Evolutionary conservation across 2,888 invertebrate genomes (phyloP), one percentile per base, ranked within the genome.

Genomic region (Drosophila antonietae): DNA sequence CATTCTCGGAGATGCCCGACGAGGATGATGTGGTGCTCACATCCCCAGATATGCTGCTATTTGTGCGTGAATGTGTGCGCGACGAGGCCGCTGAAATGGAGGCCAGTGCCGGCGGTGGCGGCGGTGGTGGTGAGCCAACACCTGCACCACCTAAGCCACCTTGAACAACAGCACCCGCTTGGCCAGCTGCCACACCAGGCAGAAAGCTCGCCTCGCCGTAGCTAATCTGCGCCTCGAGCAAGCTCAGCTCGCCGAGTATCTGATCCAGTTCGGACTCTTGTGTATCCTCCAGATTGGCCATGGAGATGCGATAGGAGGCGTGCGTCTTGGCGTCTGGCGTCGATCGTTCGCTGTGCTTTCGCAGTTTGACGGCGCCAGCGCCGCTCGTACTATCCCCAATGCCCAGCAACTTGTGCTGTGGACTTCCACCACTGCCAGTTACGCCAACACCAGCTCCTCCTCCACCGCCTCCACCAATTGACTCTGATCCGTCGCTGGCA

Each of bases 181-280:
- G 52, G 35, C 35, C 72, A 14, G 67, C 76, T 2, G 47, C 31
- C 2, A 37, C 68, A 20, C 68, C 74, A 0, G 77, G 88, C 60
- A 91, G 51, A 69, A 91, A 88, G 31, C 83, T 73, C 0, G 83
- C 89, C 80, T 91, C 88, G 14, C 80, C 90, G 56, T 84, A 88
- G 55, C 81, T 88, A 5, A 91, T 90, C 83, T 95, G 95, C 4
- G 90, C 90, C 93, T 98, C 99, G 82, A 99, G 94, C 59, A 98
- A 97, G 93, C 97, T 98, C 61, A 99, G 94, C 92, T 99, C 99
- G 44, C 98, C 98, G 70, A 99, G 95, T 88, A 99, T 98, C 66
- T 98, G 98, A 93, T 99, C 99, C 92, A 99, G 94, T 93, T 99
- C 99, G 58, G 98, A 97, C 93, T 99, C 98, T 92, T 98, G 98